phyloP scores from a whole-genome alignment of 2,113 vertebrate genomes.

The human region DNA sequence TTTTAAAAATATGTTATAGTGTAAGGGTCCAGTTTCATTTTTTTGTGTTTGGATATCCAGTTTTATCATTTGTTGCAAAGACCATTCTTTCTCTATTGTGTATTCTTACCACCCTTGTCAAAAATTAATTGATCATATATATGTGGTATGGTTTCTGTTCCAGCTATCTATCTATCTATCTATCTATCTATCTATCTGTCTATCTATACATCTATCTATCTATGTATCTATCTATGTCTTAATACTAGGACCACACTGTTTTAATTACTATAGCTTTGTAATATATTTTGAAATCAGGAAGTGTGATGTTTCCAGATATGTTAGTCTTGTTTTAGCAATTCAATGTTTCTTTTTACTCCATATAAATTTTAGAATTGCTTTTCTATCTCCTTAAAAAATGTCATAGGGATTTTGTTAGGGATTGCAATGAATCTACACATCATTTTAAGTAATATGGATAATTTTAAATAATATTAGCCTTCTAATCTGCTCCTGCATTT shows the following conservation, averaged over 20 bases:
- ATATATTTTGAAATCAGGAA: background rate
- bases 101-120: background rate
- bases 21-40: background rate
- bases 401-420: background rate
- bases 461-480: background rate
- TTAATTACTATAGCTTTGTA: background rate
- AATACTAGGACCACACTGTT: background rate
- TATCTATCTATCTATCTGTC: too few relatives aligned
- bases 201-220: too few relatives aligned
- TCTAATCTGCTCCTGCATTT: background rate
- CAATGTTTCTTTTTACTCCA: background rate
- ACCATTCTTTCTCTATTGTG: background rate
- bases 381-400: background rate
- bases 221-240: background rate
- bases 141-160: background rate
- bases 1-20: background rate
- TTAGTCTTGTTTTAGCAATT: background rate
- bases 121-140: background rate
- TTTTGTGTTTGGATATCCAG: background rate
- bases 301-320: background rate
- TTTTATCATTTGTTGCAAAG: background rate
- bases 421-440: background rate
- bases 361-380: background rate
- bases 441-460: background rate
- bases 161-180: background rate